A percentile compares a stretch with the other conserved stretches of the same genome.
These are phyloP conservation scores for Pterocles burchelli DNA, from an alignment of 2,113 vertebrate species.

Conservation along the genomic window DNA sequence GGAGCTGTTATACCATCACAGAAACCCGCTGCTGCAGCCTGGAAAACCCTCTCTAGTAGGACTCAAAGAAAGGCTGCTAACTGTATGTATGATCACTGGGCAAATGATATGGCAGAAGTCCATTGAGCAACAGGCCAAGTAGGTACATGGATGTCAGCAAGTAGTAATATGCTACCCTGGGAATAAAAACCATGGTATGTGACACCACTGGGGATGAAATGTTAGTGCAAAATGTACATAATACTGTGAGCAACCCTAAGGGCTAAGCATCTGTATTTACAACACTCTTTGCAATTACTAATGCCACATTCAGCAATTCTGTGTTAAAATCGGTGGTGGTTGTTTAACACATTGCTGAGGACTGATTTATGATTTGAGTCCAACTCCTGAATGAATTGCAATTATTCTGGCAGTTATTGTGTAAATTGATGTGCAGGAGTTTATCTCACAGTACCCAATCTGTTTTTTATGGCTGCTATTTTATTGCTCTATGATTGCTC, in stretches of 20 bases:
- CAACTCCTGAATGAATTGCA: neutral
- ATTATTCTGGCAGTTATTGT: constrained; percentile 8
- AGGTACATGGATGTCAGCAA: neutral
- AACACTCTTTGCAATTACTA: neutral
- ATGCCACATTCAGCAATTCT: neutral
- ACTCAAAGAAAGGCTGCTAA: neutral
- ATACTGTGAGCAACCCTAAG: neutral
- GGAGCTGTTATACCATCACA: neutral
- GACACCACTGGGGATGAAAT: neutral
- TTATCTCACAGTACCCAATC: neutral
- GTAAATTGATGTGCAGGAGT: neutral
- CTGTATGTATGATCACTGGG: rapidly evolving
- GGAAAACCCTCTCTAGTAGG: neutral
- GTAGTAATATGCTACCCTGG: neutral
- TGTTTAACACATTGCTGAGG: neutral
- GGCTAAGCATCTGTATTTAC: neutral
- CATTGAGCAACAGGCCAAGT: neutral
- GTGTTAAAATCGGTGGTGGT: neutral
- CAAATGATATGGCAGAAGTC: neutral
- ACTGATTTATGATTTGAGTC: neutral
- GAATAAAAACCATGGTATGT: neutral
- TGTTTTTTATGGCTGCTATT: constrained; percentile 10
- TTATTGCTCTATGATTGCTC: constrained; percentile 6
- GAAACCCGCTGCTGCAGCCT: neutral
- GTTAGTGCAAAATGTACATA: neutral